Percentiles rank a stretch among this genome's conserved stretches.
Evolutionary conservation across 1,140 invertebrate genomes (phyloP).

Genomic region (Myzus persicae): DNA sequence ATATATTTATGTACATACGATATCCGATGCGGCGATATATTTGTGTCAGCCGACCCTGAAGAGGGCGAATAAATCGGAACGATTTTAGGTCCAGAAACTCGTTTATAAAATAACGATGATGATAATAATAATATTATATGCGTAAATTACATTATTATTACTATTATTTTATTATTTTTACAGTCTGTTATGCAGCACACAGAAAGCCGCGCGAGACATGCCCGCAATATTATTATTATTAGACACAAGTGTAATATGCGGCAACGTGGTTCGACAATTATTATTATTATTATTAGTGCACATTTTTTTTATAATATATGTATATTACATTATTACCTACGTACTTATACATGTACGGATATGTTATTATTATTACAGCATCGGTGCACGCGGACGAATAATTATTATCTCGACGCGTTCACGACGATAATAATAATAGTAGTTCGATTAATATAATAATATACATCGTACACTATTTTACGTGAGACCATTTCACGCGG

Average conservation of each 20-base stretch:
- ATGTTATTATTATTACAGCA: background rate
- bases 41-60: background rate
- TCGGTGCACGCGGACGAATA: background rate
- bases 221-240: background rate
- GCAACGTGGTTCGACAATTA: no score
- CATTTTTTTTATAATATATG: background rate
- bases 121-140: background rate
- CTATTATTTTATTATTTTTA: no score
- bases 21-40: background rate
- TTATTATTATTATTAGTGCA: background rate
- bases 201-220: background rate
- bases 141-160: background rate
- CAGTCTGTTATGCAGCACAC: background rate
- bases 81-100: background rate
- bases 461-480: background rate
- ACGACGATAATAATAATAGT: background rate
- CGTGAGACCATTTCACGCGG: background rate
- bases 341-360: no score
- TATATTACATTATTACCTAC: background rate
- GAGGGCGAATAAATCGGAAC: background rate
- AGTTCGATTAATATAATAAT: conserved; percentile 8
- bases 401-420: background rate
- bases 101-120: background rate
- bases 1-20: background rate
- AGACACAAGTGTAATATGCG: no score